These are phyloP conservation scores for Cosmorhoe ocellata DNA, from an alignment of 2,888 invertebrate species.

Conservation along the genomic window DNA sequence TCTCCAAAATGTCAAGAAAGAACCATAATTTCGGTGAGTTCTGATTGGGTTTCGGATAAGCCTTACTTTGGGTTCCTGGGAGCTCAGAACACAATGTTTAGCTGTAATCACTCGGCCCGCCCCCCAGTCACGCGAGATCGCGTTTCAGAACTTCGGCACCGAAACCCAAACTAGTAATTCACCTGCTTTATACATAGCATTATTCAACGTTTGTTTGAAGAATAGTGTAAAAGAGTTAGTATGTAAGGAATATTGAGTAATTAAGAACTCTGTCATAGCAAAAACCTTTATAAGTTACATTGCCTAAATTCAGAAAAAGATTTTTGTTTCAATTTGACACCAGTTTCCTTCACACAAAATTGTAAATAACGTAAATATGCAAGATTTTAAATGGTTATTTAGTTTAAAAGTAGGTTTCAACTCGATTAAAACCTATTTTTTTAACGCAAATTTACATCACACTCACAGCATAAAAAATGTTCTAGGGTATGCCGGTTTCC, in stretches of 20 bases:
- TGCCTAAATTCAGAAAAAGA: too few relatives aligned
- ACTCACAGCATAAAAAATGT: too few relatives aligned
- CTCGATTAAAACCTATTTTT: too few relatives aligned
- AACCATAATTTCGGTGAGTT: conserved; percentile 22
- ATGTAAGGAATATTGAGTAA: conserved; percentile 8
- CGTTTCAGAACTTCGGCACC: conserved; percentile 55
- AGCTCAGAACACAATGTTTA: conserved; percentile 65
- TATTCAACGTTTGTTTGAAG: conserved; percentile 1
- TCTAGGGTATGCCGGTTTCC: too few relatives aligned
- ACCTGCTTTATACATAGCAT: conserved; percentile 27
- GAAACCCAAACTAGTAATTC: conserved; percentile 18
- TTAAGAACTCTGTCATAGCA: background rate
- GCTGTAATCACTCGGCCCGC: conserved; percentile 74
- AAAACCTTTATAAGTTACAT: background rate
- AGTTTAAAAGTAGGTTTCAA: too few relatives aligned
- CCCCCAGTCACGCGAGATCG: conserved; percentile 77
- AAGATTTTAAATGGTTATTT: too few relatives aligned
- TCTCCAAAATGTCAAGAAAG: conserved; percentile 24
- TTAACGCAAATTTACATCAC: too few relatives aligned
- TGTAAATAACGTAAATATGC: too few relatives aligned
- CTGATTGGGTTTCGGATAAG: conserved; percentile 29
- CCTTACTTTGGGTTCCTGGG: conserved; percentile 16
- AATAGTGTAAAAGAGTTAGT: background rate
- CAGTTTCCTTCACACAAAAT: too few relatives aligned
- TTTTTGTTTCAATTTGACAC: too few relatives aligned